phyloP scores from a whole-genome alignment of 1,140 invertebrate genomes.

The Plectus sambesii region DNA sequence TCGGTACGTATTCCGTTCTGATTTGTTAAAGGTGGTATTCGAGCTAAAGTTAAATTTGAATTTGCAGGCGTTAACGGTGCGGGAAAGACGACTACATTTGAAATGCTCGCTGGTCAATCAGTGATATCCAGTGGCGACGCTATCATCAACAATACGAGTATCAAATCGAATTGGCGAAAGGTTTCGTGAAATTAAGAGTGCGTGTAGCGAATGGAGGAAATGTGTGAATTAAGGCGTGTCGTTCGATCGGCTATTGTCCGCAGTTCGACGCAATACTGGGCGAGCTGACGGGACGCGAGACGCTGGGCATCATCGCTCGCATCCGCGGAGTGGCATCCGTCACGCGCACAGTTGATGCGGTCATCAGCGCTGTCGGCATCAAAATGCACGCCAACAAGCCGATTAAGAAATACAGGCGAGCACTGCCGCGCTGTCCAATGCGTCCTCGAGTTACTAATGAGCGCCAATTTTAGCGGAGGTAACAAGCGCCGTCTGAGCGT shows the following conservation, averaged over 20 bases:
- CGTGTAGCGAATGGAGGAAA: slow-evolving; percentile 35
- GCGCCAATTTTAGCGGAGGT: slow-evolving; percentile 47
- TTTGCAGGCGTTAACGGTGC: slow-evolving; percentile 29
- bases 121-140: slow-evolving; percentile 55
- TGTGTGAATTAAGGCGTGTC: too few relatives aligned
- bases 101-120: slow-evolving; percentile 63
- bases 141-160: slow-evolving; percentile 31
- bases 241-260: slow-evolving; percentile 62
- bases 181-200: slow-evolving; percentile 25
- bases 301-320: slow-evolving; percentile 50
- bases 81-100: slow-evolving; percentile 56
- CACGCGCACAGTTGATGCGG: slow-evolving; percentile 6
- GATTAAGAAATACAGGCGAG: slow-evolving; percentile 2
- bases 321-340: slow-evolving; percentile 46
- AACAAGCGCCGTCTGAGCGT: slow-evolving; percentile 50
- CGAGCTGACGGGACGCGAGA: slow-evolving; percentile 50
- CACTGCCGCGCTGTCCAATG: background rate
- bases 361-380: slow-evolving; percentile 20
- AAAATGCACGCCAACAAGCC: slow-evolving; percentile 17
- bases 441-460: background rate
- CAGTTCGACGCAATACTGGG: slow-evolving; percentile 55
- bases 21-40: too few relatives aligned
- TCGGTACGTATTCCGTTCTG: too few relatives aligned
- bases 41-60: too few relatives aligned
- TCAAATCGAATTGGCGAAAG: slow-evolving; percentile 8